Base-by-base conservation (phyloP, 1,140 invertebrate genomes). In the Drosophila tani region DNA sequence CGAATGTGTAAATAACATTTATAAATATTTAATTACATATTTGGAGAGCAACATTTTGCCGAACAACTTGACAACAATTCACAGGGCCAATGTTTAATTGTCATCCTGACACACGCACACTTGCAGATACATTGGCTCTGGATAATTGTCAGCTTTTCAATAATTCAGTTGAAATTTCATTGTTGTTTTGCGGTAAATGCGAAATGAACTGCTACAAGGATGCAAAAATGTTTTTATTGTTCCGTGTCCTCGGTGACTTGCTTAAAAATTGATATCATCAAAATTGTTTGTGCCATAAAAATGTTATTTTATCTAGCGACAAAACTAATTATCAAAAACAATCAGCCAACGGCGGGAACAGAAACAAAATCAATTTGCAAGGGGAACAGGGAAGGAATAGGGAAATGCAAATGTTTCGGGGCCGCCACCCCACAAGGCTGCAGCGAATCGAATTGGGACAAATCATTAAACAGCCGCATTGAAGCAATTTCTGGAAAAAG, bases 1-100 rank as follows among this genome's bases (percentile, higher is more conserved):
- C 50, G 38, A 55, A 65, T 64, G 65, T 53, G 79, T 63, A 73
- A 82, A 82, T 81, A 73, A 76, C 62, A 73, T 60, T 74, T 68
- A 75, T 82, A 67, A 82, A 82, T 82, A 82, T 82, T 82, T 82
- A 66, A 82, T 74, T 68, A 75, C 68, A 82, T 64, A 81, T 71
- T 81, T 76, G 62, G 51, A 67, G 69, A 43, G 45, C 55, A 74
- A 46, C 19, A 66, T 67, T 73, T 43, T 63, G 57, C 24, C 62
- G 27, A 63, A 46, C 49, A 70, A 53, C 67, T 70, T 70, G 67
- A 70, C 67, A 81, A 75, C 75, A 75, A 71, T 51, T 53, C 59
- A 64, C 73, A 75, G 38, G 46, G 46, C 45, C 45, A 62, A 68
- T 80, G 73, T 73, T 82, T 79, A 83, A 86, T 78, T 82, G 83